Evolutionary conservation across 2,113 vertebrate species (phyloP).

Genomic region (Passer montanus): DNA sequence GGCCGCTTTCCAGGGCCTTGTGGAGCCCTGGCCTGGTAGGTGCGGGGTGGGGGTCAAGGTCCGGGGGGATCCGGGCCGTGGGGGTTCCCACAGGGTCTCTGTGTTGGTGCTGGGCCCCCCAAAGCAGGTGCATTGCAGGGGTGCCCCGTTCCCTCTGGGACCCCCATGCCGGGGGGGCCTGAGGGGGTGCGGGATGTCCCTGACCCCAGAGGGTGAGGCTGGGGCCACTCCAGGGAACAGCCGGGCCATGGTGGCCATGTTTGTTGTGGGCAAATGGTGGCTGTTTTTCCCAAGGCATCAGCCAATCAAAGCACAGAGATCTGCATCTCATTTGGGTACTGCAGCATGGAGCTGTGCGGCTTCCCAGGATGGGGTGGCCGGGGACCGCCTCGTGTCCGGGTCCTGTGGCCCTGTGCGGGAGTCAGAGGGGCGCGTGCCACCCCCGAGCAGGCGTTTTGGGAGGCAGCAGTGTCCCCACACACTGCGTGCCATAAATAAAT

Average conservation of each 20-base stretch:
- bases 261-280: background rate
- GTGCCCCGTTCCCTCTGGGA: fast-evolving
- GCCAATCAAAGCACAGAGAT: background rate
- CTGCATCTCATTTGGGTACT: background rate
- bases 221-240: background rate
- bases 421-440: fast-evolving
- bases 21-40: fast-evolving
- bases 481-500: background rate
- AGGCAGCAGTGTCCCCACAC: background rate
- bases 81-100: background rate
- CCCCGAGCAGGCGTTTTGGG: background rate
- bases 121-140: background rate
- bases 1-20: fast-evolving
- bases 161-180: background rate
- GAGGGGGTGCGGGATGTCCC: fast-evolving
- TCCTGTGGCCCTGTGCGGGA: fast-evolving
- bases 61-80: fast-evolving
- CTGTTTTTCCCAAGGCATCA: background rate
- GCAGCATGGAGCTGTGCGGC: background rate
- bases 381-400: fast-evolving
- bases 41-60: background rate
- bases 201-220: background rate
- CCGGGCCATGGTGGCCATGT: background rate
- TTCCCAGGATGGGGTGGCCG: background rate
- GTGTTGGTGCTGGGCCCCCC: background rate